Conservation (phyloP, 2,888 invertebrate genomes). For the Hartigia nigra region DNA sequence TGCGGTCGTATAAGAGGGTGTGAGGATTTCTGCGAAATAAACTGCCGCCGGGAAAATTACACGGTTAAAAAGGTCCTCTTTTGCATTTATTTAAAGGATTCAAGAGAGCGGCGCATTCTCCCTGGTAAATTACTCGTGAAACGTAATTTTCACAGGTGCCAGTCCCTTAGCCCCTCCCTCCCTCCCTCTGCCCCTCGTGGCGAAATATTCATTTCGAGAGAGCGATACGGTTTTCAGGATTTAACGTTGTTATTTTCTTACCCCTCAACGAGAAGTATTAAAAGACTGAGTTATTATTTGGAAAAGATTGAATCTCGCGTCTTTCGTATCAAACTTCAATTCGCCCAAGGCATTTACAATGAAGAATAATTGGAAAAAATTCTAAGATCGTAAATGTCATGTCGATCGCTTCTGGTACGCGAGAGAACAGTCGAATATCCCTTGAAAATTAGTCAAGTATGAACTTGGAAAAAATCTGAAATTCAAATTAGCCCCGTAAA, state of each 20-base stretch:
- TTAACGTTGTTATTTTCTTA: background rate
- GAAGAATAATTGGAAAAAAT: too few species aligned
- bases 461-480: conserved; percentile 41
- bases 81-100: background rate
- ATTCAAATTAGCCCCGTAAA: conserved; percentile 46
- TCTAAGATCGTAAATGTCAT: background rate
- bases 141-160: background rate
- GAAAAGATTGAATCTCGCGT: background rate
- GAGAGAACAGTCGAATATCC: background rate
- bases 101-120: background rate
- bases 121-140: background rate
- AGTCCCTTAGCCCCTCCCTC: background rate
- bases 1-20: background rate
- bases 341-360: background rate
- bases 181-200: background rate
- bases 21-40: background rate
- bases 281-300: background rate
- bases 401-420: background rate
- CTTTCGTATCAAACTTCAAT: background rate
- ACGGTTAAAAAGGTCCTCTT: background rate
- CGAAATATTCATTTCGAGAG: background rate
- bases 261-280: background rate
- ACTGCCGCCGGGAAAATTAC: background rate
- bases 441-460: conserved; percentile 43
- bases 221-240: background rate